phyloP scores from a whole-genome alignment of 2,888 invertebrate species.

The Nephrotoma appendiculata region DNA sequence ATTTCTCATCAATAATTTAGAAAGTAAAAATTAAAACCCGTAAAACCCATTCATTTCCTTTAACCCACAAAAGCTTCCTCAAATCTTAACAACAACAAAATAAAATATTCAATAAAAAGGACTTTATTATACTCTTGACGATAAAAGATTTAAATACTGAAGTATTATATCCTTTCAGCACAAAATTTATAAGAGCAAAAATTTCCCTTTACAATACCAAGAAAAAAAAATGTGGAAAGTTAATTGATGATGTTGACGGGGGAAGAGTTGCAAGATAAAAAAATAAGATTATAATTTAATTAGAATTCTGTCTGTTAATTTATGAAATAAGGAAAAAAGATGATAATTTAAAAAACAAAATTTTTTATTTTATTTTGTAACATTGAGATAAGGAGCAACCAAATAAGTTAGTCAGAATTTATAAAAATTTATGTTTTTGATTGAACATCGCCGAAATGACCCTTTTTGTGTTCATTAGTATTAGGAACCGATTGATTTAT shows the following conservation, averaged over 20 bases:
- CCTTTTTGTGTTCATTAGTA: neutral
- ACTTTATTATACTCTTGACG: neutral
- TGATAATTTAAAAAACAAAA: neutral
- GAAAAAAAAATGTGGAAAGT: neutral
- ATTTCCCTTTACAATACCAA: neutral
- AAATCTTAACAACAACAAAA: neutral
- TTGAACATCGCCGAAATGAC: neutral
- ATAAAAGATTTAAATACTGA: neutral
- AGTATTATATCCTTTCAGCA: neutral
- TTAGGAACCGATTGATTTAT: neutral
- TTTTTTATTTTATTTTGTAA: neutral
- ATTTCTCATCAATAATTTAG: neutral
- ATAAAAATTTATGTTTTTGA: neutral
- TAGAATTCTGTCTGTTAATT: neutral
- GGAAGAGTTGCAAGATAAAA: neutral
- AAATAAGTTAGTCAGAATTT: neutral
- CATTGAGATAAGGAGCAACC: neutral
- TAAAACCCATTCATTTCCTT: neutral
- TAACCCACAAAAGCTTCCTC: neutral
- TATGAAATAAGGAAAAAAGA: neutral
- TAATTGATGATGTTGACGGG: neutral
- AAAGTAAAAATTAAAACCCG: neutral
- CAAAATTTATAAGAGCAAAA: neutral
- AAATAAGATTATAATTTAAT: neutral
- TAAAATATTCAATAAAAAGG: neutral